Base-by-base conservation (phyloP, 1,140 invertebrate genomes). In the Drosophila virilis region DNA sequence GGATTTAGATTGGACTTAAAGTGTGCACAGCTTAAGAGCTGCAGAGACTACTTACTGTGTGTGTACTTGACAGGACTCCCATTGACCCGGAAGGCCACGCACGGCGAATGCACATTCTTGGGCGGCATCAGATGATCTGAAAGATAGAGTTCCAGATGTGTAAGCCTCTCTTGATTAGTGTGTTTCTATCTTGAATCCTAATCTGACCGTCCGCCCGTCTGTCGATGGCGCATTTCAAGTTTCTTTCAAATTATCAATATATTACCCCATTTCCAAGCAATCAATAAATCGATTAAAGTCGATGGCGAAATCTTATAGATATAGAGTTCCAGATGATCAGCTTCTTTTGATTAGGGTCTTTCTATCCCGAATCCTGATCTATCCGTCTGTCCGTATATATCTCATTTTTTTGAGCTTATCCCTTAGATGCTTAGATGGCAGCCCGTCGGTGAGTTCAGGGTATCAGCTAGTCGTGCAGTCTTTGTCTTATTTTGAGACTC, bases 71-170 rank as follows among this genome's bases (percentile, higher is more conserved):
- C 93, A 15, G 96, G 96, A 42, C 96, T 96, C 28, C 97, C 97
- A 60, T 96, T 96, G 7, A 97, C 95, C 73, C 97, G 94, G 84
- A 98, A 97, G 8, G 96, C 96, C 22, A 97, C 95, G 74, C 97
- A 97, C 0, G 96, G 96, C 4, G 95, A 95, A 91, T 97, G 96
- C n/a, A 96, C 78, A 73, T 92, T 92, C 33, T 88, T 79, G 17
- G 85, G 91, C 17, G 82, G 33, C 80, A 81, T 88, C 8, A 91
- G 9, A 0, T 85, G 77, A 10, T 92, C 82, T 85, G 17, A 9
- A 12, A 46, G 42, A 46, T 8, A 38, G 7, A n/a, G 2, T n/a
- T 51, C 6, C 9, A n/a, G n/a, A 7, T 42, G n/a, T n/a, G 12
- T 2, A 42, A 42, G 4, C 40, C 12, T n/a, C 3, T 7, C n/a